Percentiles rank a stretch among this genome's conserved stretches.
phyloP scores from a whole-genome alignment of 2,797 vertebrate species.

The Epinephelus coioides region DNA sequence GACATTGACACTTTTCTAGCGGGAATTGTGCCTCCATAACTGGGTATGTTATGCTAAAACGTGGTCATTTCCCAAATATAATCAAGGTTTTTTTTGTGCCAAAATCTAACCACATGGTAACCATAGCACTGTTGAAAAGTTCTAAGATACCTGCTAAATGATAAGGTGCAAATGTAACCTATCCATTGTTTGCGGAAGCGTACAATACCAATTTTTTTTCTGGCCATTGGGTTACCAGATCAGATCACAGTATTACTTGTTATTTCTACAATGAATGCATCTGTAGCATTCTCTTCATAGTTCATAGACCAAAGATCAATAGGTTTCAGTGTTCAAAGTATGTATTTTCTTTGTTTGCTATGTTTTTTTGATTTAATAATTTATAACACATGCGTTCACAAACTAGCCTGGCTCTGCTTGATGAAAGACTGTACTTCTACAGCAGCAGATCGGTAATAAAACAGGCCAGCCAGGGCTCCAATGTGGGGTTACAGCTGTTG shows the following conservation, averaged over 20 bases:
- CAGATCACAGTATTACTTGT: constrained; percentile 2
- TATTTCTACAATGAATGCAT: constrained; percentile 40
- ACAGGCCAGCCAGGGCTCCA: constrained; percentile 29
- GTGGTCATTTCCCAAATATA: no score
- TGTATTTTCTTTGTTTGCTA: neutral
- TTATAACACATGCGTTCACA: constrained; percentile 25
- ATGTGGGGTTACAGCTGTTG: constrained; percentile 63
- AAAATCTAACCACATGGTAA: no score
- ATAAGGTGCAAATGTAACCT: no score
- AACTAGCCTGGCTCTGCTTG: neutral
- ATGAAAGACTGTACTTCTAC: neutral
- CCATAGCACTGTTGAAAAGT: no score
- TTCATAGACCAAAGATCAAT: constrained; percentile 36
- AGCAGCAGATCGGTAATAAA: constrained; percentile 52
- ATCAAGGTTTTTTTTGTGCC: no score
- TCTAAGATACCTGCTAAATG: no score
- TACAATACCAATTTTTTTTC: no score
- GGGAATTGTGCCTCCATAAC: no score
- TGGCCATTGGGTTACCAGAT: neutral
- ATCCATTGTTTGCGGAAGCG: no score
- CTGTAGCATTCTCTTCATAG: constrained; percentile 12
- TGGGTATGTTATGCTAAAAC: no score
- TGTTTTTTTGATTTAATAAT: constrained; percentile 10
- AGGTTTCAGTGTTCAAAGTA: constrained; percentile 16
- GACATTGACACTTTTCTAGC: no score